Evolutionary conservation across 2,888 invertebrate species (phyloP).

Genomic region (Thecocarcelia acutangulata): DNA sequence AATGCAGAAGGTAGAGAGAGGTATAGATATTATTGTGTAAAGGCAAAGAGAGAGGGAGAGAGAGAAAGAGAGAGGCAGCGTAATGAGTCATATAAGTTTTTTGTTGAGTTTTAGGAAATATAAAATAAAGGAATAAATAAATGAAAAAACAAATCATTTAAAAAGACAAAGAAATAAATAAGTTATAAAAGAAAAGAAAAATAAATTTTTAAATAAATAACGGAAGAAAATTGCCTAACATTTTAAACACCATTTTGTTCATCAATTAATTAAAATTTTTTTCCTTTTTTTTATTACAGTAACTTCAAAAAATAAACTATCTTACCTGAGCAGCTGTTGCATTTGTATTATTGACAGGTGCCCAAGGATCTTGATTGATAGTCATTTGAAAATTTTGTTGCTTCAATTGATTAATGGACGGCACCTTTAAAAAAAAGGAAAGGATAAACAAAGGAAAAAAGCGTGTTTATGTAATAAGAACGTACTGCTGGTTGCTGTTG

Average conservation of each 20-base stretch:
- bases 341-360: slow-evolving; percentile 78
- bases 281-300: slow-evolving; percentile 11
- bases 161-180: slow-evolving; percentile 46
- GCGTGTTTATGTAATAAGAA: slow-evolving; percentile 29
- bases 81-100: slow-evolving; percentile 36
- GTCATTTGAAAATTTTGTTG: slow-evolving; percentile 81
- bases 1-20: slow-evolving; percentile 14
- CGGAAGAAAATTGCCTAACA: slow-evolving; percentile 42
- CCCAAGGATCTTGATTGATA: slow-evolving; percentile 82
- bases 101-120: slow-evolving; percentile 45
- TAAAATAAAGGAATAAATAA: slow-evolving; percentile 45
- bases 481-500: slow-evolving; percentile 81
- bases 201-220: slow-evolving; percentile 26
- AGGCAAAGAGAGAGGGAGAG: slow-evolving; percentile 13
- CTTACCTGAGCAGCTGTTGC: slow-evolving; percentile 79
- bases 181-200: slow-evolving; percentile 41
- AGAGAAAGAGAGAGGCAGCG: too few relatives aligned
- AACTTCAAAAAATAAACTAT: slow-evolving; percentile 28
- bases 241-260: slow-evolving; percentile 23
- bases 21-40: slow-evolving; percentile 4
- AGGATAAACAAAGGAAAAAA: neutral
- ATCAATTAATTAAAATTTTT: neutral
- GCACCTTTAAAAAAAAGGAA: slow-evolving; percentile 75
- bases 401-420: slow-evolving; percentile 82
- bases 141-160: slow-evolving; percentile 56